These are phyloP conservation scores for Todiramphus chloris DNA, from an alignment of 2,113 vertebrate genomes.

Conservation along the genomic window DNA sequence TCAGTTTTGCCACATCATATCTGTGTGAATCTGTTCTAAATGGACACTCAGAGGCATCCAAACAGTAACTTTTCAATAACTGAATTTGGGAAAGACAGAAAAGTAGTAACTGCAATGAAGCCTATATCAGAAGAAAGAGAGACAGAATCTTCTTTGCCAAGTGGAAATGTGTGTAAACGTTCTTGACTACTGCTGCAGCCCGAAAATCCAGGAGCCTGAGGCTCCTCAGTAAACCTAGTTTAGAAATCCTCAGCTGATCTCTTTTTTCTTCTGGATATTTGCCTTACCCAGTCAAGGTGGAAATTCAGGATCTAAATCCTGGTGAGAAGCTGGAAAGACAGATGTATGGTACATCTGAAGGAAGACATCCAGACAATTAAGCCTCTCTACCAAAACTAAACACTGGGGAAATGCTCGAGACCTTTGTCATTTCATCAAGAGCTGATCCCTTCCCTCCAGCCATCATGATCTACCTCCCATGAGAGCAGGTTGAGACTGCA, in stretches of 20 bases:
- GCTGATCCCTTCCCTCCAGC: background rate
- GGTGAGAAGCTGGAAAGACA: background rate
- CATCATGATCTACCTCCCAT: background rate
- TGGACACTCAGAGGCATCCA: background rate
- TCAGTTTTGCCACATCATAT: background rate
- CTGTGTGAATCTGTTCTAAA: background rate
- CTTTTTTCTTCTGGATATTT: background rate
- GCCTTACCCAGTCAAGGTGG: background rate
- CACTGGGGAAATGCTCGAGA: background rate
- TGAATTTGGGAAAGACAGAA: background rate
- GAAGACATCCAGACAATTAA: background rate
- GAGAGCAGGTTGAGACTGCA: background rate
- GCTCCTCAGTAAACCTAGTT: slow-evolving; percentile 2
- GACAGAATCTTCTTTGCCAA: background rate
- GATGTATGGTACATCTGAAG: background rate
- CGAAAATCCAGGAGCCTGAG: slow-evolving; percentile 19
- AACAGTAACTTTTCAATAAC: background rate
- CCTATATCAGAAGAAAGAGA: background rate
- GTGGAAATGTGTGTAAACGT: slow-evolving; percentile 28
- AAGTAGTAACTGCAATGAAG: background rate
- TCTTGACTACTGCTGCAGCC: slow-evolving; percentile 10
- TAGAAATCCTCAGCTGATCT: background rate
- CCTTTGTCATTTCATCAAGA: background rate
- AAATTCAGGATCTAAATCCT: background rate
- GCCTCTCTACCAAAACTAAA: background rate